phyloP scores from a whole-genome alignment of 2,888 invertebrate species.

The Ctenicera cuprea region DNA sequence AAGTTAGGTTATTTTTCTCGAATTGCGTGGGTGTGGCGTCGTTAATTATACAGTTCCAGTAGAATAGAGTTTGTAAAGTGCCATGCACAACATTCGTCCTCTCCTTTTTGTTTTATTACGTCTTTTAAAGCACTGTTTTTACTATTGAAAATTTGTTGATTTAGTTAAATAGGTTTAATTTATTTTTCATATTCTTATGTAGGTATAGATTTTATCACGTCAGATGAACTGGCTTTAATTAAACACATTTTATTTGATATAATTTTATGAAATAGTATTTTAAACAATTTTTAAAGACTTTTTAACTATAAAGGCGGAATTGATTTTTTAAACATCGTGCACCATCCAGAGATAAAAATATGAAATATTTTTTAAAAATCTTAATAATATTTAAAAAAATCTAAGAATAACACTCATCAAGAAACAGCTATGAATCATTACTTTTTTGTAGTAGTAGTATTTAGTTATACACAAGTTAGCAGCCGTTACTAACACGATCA shows the following conservation, averaged over 20 bases:
- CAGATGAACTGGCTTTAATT: slow-evolving; percentile 22
- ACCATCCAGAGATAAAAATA: too few relatives aligned
- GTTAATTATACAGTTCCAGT: slow-evolving; percentile 46
- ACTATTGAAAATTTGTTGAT: slow-evolving; percentile 40
- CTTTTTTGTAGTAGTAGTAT: too few relatives aligned
- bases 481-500: too few relatives aligned
- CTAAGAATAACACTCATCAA: too few relatives aligned
- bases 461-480: too few relatives aligned
- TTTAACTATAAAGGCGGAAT: background rate
- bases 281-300: slow-evolving; percentile 13
- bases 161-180: slow-evolving; percentile 45
- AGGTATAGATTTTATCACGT: slow-evolving; percentile 35
- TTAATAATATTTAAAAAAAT: too few relatives aligned
- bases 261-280: background rate
- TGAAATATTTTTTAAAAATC: too few relatives aligned
- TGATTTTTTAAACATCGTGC: slow-evolving; percentile 3
- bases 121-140: slow-evolving; percentile 41
- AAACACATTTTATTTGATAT: slow-evolving; percentile 1
- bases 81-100: slow-evolving; percentile 46
- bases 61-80: slow-evolving; percentile 44
- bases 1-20: slow-evolving; percentile 41
- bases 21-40: slow-evolving; percentile 47
- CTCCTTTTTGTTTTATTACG: slow-evolving; percentile 30
- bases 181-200: slow-evolving; percentile 42
- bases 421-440: too few relatives aligned